Evolutionary conservation across 1,140 invertebrate genomes (phyloP), one percentile per base, ranked within the genome.

Genomic region (Zaprionus africanus): DNA sequence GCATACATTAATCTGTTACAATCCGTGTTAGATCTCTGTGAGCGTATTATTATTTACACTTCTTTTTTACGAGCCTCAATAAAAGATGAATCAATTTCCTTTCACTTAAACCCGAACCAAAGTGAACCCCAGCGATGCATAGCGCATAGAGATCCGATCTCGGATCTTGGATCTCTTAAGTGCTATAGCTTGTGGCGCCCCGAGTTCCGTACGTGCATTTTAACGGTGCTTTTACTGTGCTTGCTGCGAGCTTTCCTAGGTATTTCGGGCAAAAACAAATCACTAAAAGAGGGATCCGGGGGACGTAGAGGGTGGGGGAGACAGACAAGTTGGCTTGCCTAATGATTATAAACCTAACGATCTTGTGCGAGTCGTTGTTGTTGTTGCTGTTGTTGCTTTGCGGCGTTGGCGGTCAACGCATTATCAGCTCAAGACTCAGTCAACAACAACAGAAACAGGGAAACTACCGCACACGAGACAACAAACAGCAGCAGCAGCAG

Each of bases 341-440:
- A 88, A 88, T 88, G 84, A 88, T 88, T 84, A 90, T 84, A 88
- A 90, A 84, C 78, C 81, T 74, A 90, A 88, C 81, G 83, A 88
- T 88, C 84, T 90, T 54, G 22, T 64, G 31, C 53, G 4, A 63
- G 76, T 31, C 28, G 28, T 72, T 72, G 26, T 24, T 51, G 56
- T 69, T 53, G 58, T 41, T 68, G 57, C 22, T 43, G 56, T 7
- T 58, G 38, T 61, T 70, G 54, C 56, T 81, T 78, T 81, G 84
- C 81, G 84, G 84, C 84, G 81, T 88, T 88, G 84, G 85, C 85
- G 84, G 84, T 84, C 84, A 88, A 88, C 84, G 84, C 84, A 88
- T 88, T 88, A 88, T 88, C 84, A 88, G 71, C 78, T 71, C 57
- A 34, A 59, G 72, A 12, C 49, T 24, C 49, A 34, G 56, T 31